A percentile compares a stretch with the other conserved stretches of the same genome.
These are phyloP conservation scores for Meriones psammophilus DNA, from an alignment of 2,797 vertebrate species.

Conservation along the genomic window DNA sequence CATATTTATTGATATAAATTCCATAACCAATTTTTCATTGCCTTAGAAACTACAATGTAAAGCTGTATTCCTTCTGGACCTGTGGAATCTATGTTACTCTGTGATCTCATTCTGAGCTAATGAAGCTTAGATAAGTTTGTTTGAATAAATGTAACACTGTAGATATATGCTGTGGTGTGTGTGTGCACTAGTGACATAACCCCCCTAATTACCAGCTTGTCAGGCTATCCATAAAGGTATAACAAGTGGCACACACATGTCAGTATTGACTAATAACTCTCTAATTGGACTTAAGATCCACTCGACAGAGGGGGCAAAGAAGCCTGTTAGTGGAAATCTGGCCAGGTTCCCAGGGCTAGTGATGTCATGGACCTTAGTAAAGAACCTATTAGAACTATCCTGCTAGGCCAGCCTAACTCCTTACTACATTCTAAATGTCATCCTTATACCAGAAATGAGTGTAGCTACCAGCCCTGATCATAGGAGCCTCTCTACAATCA, in stretches of 20 bases:
- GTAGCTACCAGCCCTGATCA: not conserved
- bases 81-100: not conserved
- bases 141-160: not conserved
- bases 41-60: constrained; percentile 36
- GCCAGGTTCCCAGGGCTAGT: not conserved
- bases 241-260: not conserved
- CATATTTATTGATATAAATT: constrained; percentile 48
- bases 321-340: not conserved
- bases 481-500: not conserved
- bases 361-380: too few relatives aligned
- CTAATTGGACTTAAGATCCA: not conserved
- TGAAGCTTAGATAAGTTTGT: constrained; percentile 32
- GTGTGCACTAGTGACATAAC: not conserved
- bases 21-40: constrained; percentile 44
- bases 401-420: too few relatives aligned
- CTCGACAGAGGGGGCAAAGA: too few relatives aligned
- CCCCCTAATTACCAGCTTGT: not conserved
- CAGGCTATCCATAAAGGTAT: not conserved
- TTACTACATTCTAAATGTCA: not conserved
- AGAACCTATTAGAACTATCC: too few relatives aligned
- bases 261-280: not conserved
- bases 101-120: constrained; percentile 22
- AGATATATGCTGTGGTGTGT: not conserved
- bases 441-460: not conserved
- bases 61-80: not conserved